Evolutionary conservation across 1,140 invertebrate species (phyloP).

Genomic region (Panagrolaimus sp.): DNA sequence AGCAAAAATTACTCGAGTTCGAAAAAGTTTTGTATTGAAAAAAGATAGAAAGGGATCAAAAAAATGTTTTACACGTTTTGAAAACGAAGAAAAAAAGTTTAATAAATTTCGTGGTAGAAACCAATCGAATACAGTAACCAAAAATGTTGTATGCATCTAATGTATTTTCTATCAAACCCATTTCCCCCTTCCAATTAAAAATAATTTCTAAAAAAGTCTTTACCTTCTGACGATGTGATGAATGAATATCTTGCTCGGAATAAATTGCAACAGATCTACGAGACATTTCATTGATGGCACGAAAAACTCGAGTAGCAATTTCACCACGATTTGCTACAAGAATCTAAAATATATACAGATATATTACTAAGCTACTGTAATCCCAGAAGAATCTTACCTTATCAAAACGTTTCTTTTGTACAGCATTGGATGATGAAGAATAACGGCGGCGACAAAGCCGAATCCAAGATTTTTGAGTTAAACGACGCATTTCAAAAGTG

Average conservation of each 20-base stretch:
- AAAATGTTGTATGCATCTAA: too few species aligned
- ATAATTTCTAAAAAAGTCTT: slow-evolving; percentile 2
- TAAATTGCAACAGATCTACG: slow-evolving; percentile 93
- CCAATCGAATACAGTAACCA: too few species aligned
- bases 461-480: too few species aligned
- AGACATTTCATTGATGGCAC: slow-evolving; percentile 90
- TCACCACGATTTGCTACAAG: slow-evolving; percentile 65
- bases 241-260: slow-evolving; percentile 73
- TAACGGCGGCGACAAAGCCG: too few species aligned
- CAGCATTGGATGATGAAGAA: too few species aligned
- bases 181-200: too few species aligned
- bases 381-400: too few species aligned
- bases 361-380: too few species aligned
- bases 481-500: too few species aligned
- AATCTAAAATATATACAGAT: slow-evolving; percentile 26
- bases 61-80: neutral
- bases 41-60: neutral
- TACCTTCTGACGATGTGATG: slow-evolving; percentile 1
- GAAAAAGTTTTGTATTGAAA: neutral
- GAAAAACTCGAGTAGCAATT: slow-evolving; percentile 93
- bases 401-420: too few species aligned
- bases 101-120: too few species aligned
- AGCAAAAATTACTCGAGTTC: slow-evolving; percentile 11
- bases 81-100: neutral
- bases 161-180: too few species aligned